These are phyloP conservation scores for Lycaena phlaeas DNA, from an alignment of 2,888 invertebrate genomes.

Conservation along the genomic window DNA sequence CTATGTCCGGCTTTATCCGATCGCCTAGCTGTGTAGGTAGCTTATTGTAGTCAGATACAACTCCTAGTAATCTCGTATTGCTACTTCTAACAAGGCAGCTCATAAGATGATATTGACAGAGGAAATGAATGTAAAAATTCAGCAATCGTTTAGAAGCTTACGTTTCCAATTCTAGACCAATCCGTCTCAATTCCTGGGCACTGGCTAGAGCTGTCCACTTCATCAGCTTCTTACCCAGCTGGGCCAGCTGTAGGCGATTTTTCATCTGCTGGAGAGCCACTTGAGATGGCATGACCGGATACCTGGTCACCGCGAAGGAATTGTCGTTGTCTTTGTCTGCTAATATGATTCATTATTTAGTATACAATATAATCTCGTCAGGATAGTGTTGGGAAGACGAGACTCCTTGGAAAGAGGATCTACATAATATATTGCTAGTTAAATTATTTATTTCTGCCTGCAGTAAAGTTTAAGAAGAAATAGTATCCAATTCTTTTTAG, in stretches of 20 bases:
- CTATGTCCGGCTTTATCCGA: no score
- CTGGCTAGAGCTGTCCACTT: conserved; percentile 56
- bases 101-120: neutral
- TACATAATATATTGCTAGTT: no score
- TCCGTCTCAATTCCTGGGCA: conserved; percentile 35
- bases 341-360: neutral
- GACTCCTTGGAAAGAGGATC: no score
- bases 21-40: no score
- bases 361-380: no score
- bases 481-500: no score
- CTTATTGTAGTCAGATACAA: no score
- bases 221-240: conserved; percentile 52
- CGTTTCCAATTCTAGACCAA: conserved; percentile 28
- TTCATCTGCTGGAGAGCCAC: conserved; percentile 56
- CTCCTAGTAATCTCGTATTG: no score
- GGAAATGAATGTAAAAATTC: neutral
- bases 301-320: conserved; percentile 27
- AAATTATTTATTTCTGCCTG: no score
- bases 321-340: conserved; percentile 24
- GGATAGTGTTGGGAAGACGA: no score
- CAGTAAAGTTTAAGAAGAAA: no score
- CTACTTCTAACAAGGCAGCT: no score
- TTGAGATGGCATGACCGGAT: conserved; percentile 51
- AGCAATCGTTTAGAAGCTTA: conserved; percentile 24
- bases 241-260: conserved; percentile 48